Percentiles rank a stretch among this genome's conserved stretches.
These are phyloP conservation scores for Gallirallus australis DNA, from an alignment of 2,797 vertebrate genomes.

Conservation along the genomic window DNA sequence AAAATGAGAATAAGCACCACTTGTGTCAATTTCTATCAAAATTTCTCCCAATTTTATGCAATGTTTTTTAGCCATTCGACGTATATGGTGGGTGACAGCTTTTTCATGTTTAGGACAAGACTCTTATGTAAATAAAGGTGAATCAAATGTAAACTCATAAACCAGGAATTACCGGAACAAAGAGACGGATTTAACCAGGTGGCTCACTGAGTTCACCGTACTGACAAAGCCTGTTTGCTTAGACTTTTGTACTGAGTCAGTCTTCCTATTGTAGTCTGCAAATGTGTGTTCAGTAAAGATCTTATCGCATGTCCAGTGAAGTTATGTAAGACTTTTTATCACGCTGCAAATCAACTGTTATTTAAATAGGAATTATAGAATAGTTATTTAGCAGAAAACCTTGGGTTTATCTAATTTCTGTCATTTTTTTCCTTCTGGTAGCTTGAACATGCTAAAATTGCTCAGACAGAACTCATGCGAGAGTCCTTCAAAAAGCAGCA, in stretches of 20 bases:
- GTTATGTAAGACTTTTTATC: background rate
- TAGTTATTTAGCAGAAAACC: background rate
- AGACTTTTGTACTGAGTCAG: background rate
- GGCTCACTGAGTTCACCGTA: background rate
- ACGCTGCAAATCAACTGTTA: background rate
- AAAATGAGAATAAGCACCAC: background rate
- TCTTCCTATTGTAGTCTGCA: background rate
- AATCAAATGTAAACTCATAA: slow-evolving; percentile 27
- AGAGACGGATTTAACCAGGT: slow-evolving; percentile 34
- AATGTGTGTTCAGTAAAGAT: background rate
- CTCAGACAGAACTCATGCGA: slow-evolving; percentile 93
- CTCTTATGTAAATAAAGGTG: background rate
- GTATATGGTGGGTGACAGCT: background rate
- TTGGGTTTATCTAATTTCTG: background rate
- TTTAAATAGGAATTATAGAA: background rate
- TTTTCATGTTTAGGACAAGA: background rate
- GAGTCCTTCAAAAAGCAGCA: slow-evolving; percentile 92
- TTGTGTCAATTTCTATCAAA: background rate
- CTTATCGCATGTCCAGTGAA: background rate
- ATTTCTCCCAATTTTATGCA: background rate
- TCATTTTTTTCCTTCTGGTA: slow-evolving; percentile 62
- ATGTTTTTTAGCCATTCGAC: background rate
- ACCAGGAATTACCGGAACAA: slow-evolving; percentile 25
- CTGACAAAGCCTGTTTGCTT: slow-evolving; percentile 15
- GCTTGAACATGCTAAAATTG: slow-evolving; percentile 94